Conservation (phyloP, 2,113 vertebrate genomes). For the Papio anubis region DNA sequence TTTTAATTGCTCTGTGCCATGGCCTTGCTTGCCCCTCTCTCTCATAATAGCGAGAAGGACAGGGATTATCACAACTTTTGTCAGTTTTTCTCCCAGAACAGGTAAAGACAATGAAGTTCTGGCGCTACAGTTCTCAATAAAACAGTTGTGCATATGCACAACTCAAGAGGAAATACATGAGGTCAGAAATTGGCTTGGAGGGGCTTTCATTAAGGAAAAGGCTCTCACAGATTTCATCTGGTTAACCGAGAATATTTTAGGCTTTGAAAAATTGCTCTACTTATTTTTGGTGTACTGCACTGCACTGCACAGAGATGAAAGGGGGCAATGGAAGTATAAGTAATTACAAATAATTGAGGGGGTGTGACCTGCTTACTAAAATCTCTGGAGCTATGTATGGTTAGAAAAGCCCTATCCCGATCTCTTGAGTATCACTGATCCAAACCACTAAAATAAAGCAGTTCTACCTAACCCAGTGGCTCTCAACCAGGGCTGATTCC, state of each 20-base stretch:
- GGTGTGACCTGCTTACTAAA: background rate
- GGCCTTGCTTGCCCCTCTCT: background rate
- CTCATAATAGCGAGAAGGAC: background rate
- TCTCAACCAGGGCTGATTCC: background rate
- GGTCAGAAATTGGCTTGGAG: background rate
- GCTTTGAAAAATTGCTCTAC: constrained; percentile 7
- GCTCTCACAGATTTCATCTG: background rate
- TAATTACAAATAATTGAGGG: background rate
- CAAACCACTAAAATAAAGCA: background rate
- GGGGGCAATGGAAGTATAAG: background rate
- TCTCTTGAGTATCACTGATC: background rate
- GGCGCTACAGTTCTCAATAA: background rate
- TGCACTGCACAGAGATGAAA: background rate
- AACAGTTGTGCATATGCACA: background rate
- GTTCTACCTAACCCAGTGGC: background rate
- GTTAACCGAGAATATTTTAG: background rate
- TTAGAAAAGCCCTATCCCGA: background rate
- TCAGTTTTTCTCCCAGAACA: background rate
- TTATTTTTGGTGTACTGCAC: background rate
- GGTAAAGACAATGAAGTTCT: background rate
- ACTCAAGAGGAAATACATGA: background rate
- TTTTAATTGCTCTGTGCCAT: background rate
- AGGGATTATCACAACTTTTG: background rate
- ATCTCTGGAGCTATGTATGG: background rate
- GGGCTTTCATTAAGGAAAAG: background rate